Evolutionary conservation across 2,888 invertebrate species (phyloP).

Genomic region (Encarsia formosa): DNA sequence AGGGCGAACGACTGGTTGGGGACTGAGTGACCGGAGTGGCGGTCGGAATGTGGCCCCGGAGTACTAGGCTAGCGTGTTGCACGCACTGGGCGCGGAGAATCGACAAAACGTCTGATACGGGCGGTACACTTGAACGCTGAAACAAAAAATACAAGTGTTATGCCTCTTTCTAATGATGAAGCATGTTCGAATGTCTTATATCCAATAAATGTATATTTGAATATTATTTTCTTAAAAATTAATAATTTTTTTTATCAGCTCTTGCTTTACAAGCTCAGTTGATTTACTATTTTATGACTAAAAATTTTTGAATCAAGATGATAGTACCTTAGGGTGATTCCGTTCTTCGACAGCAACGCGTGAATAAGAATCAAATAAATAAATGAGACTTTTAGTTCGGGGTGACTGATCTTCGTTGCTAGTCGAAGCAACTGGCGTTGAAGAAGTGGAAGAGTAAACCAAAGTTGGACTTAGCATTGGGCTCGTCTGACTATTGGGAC

Average conservation of each 20-base stretch:
- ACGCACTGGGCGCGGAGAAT: conserved; percentile 59
- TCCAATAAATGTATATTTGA: too few species aligned
- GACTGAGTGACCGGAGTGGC: conserved; percentile 30
- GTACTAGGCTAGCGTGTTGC: conserved; percentile 57
- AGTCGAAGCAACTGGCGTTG: conserved; percentile 40
- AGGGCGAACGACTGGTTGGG: conserved; percentile 57
- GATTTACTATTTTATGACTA: too few species aligned
- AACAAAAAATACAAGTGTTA: too few species aligned
- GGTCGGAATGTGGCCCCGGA: conserved; percentile 54
- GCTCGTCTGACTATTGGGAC: conserved; percentile 50
- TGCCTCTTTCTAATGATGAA: too few species aligned
- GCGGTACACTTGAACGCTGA: conserved; percentile 68
- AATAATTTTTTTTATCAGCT: too few species aligned
- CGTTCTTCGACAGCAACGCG: conserved; percentile 71
- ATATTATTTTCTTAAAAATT: conserved; percentile 10
- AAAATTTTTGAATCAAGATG: too few species aligned
- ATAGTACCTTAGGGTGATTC: conserved; percentile 64
- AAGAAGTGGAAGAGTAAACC: conserved; percentile 45
- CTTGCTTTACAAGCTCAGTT: too few species aligned
- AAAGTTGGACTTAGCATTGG: conserved; percentile 51
- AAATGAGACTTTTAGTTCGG: conserved; percentile 47
- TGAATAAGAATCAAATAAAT: conserved; percentile 64
- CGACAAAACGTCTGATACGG: conserved; percentile 64
- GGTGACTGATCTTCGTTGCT: conserved; percentile 42
- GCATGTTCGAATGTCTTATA: too few species aligned